Base-by-base conservation (phyloP, 2,113 vertebrate genomes). In the Corythaixoides concolor region DNA sequence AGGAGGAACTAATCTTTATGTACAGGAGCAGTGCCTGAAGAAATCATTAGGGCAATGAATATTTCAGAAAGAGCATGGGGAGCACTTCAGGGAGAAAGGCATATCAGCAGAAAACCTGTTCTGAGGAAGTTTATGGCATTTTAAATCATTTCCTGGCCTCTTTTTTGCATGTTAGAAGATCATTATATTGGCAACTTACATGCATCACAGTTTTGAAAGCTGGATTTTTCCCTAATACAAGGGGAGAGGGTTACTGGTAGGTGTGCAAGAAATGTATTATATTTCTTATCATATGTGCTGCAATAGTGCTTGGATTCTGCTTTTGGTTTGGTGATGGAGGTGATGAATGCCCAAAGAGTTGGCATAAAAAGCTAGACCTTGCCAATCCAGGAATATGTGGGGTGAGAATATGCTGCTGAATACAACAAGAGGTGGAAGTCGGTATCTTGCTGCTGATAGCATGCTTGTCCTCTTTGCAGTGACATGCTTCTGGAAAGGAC, bases 11-110 rank as follows among this genome's bases (percentile, higher is more conserved):
- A 97, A 97, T 96, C 93, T 97, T 95, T 95, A 96, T 95, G 88
- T 97, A 92, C 55, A 95, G 93, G 70, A 97, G 91, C 88, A 95
- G 32, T 53, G 89, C 94, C 94, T 90, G 95, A 94, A 97, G 96
- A 96, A 97, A 97, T 97, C 94, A 96, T 97, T 97, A 96, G 73
- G 81, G 93, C 94, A 89, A 97, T 97, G 94, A 96, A 97, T 97
- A 95, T 96, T 97, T 97, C 91, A 95, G 94, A 96, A 93, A 78
- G 88, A 97, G 91, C 93, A 74, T 59, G 81, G 91, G 85, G 88
- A 96, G 35, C 76, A 95, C 94, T 96, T 94, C 20, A 80, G 93
- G 91, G 77, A 95, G 85, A 97, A 91, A 95, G 76, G 84, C 74
- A 78, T 89, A 97, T 96, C 97, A 95, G 94, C 91, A 92, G 85